These are phyloP conservation scores for Metallyticus violacea DNA, from an alignment of 2,888 invertebrate genomes.

Conservation along the genomic window DNA sequence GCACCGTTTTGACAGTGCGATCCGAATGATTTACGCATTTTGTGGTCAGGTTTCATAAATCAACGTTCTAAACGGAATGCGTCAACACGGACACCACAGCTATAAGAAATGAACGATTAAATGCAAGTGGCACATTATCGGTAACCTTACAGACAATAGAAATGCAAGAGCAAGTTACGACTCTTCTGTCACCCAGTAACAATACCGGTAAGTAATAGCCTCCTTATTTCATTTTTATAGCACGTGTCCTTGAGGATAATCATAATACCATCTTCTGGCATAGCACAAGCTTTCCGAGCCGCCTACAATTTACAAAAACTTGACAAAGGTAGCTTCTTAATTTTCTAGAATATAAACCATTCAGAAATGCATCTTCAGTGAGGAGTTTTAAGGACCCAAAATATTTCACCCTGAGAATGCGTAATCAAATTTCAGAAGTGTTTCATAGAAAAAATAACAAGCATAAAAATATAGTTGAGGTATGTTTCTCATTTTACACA, in stretches of 20 bases:
- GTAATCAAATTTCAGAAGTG: no score
- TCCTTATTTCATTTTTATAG: neutral
- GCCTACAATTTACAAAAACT: no score
- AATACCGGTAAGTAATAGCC: neutral
- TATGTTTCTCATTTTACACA: no score
- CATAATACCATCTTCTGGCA: no score
- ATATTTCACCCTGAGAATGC: no score
- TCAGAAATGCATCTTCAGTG: no score
- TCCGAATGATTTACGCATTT: neutral
- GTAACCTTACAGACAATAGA: neutral
- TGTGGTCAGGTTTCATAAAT: neutral
- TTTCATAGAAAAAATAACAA: no score
- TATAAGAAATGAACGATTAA: neutral
- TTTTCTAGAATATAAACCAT: no score
- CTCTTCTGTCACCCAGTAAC: neutral
- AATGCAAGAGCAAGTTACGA: neutral
- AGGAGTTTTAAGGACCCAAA: no score
- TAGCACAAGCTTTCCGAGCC: no score
- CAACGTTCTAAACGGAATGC: neutral
- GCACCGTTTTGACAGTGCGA: neutral
- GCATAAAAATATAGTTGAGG: no score
- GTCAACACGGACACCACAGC: neutral
- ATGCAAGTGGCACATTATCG: neutral
- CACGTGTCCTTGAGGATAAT: neutral
- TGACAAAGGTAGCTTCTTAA: no score